Base-by-base conservation (phyloP, 2,113 vertebrate genomes). In the Cepphus grylle region DNA sequence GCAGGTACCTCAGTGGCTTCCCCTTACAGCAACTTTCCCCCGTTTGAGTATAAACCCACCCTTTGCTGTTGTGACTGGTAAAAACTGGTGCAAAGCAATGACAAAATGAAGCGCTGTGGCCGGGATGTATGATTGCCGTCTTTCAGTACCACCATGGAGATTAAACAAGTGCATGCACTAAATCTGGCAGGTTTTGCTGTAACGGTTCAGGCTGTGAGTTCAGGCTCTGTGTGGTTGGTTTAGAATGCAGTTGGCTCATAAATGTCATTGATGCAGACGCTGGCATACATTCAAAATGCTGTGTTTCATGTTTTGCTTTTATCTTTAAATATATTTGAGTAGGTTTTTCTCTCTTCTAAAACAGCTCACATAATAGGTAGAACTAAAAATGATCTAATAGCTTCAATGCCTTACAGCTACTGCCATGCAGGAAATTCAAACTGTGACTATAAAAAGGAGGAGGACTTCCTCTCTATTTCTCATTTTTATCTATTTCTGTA, bases 321-420 rank as follows among this genome's bases (percentile, higher is more conserved):
- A 65, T 90, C 95, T 95, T 83, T 50, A 29, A 81, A 90, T 38
- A 62, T 40, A 92, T 80, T 58, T 91, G 58, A 94, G 42, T 56
- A 62, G 61, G 55, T 50, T 84, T 85, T 91, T 66, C 79, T 80
- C 62, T 72, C 87, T 94, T 89, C 70, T 91, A 16, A 78, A 65
- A 40, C 72, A 79, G 53, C 52, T 94, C 80, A 49, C 42, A 81
- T 61, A 93, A 84, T 62, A 88, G 82, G 87, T 94, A 95, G 79
- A 91, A 58, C 85, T 91, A 94, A 90, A 95, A 74, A 86, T 81
- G 45, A 87, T 89, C 67, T 42, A 82, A 78, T 49, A 62, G 61
- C 78, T 86, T 72, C 84, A 80, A 8, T 85, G 92, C 91, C 89
- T 96, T 61, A 50, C 63, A 88, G 88, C 67, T 81, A 63, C 74